A percentile compares a stretch with the other conserved stretches of the same genome.
Evolutionary conservation across 2,888 invertebrate species (phyloP).

Genomic region (Pherbina coryleti): DNA sequence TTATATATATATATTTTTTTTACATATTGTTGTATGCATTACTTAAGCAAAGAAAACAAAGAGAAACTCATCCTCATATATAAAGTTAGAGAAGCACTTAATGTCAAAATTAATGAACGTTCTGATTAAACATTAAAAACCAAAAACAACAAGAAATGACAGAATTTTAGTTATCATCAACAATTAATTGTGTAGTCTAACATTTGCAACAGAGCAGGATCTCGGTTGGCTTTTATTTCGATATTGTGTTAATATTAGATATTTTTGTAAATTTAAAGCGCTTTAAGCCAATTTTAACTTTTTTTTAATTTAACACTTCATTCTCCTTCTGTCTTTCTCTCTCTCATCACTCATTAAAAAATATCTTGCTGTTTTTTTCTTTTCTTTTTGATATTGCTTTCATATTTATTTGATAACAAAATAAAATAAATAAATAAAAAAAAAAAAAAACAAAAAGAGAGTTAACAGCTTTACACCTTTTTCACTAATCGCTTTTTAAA

Average conservation of each 20-base stretch:
- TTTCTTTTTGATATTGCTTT: slow-evolving; percentile 33
- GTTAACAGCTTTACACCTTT: slow-evolving; percentile 32
- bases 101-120: slow-evolving; percentile 37
- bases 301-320: not conserved
- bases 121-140: slow-evolving; percentile 28
- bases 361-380: slow-evolving; percentile 38
- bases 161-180: slow-evolving; percentile 41
- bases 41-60: slow-evolving; percentile 3
- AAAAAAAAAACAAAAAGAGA: slow-evolving; percentile 44
- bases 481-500: slow-evolving; percentile 32
- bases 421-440: not conserved
- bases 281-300: slow-evolving; percentile 8
- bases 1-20: not conserved
- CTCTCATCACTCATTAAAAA: not conserved
- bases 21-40: not conserved
- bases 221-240: slow-evolving; percentile 59
- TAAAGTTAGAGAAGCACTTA: slow-evolving; percentile 2
- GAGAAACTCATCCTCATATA: slow-evolving; percentile 2
- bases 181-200: slow-evolving; percentile 42
- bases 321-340: not conserved
- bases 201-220: slow-evolving; percentile 63
- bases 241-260: slow-evolving; percentile 40
- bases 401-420: slow-evolving; percentile 29
- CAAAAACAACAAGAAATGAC: slow-evolving; percentile 3
- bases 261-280: slow-evolving; percentile 51